Base-by-base conservation (phyloP, 2,113 vertebrate genomes). In the Synodontis membranacea region DNA sequence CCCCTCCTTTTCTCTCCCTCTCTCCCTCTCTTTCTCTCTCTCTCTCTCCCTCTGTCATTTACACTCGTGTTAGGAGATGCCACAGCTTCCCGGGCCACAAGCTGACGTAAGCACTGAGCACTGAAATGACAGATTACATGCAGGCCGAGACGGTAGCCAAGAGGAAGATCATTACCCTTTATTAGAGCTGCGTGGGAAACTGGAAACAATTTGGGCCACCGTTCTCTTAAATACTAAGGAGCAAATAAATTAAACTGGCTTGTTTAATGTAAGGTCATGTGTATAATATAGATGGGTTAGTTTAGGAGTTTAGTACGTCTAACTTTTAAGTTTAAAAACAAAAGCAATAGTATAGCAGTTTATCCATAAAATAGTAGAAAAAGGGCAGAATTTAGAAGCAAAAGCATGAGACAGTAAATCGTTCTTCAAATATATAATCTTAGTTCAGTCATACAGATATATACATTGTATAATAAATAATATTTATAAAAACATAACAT, bases 381-480 rank as follows among this genome's bases (percentile, higher is more conserved):
- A 34, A 79, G 31, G 58, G 4, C 28, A 52, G 44, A 84, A 72
- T 79, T 62, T 80, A 84, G 84, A 92, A 89, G 58, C 83, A 91
- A 91, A 92, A 91, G 72, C 91, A 94, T 0, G 89, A 94, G 85
- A 92, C 94, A 34, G n/a, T 81, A 50, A 58, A 83, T 92, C 96
- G 96, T 98, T 97, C 96, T 97, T 98, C 97, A 99, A 99, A 99
- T 99, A 98, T 99, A 99, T 97, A 98, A 97, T 99, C 96, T 99
- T 97, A 97, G 96, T 98, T 97, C 97, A 97, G 96, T 96, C 97
- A 94, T 96, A 97, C 96, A 98, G 96, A 96, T 99, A 99, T 99
- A 98, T 98, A 99, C 97, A 98, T 96, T 96, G 95, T 97, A 97
- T 97, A 99, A 99, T 99, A 99, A 99, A 99, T 99, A 99, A 99